Evolutionary conservation across 2,113 vertebrate genomes (phyloP).

Genomic region (Plectropomus leopardus): DNA sequence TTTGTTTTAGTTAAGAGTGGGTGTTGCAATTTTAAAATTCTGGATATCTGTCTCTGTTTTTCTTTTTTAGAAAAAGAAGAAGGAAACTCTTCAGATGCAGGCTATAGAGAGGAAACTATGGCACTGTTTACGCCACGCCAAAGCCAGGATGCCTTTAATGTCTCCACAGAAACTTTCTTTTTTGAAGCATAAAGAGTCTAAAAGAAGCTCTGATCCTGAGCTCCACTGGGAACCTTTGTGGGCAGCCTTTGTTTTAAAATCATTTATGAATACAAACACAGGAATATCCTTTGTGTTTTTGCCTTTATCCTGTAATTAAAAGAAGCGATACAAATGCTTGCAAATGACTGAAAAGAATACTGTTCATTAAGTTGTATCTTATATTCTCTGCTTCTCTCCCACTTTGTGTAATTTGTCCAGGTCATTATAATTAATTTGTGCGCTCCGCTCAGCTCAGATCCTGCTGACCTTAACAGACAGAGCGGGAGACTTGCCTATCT

Average conservation of each 20-base stretch:
- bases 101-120: background rate
- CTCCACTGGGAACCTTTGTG: conserved; percentile 15
- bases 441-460: conserved; percentile 36
- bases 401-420: conserved; percentile 20
- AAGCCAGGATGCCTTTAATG: conserved; percentile 21
- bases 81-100: conserved; percentile 14
- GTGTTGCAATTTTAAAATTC: conserved; percentile 10
- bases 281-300: background rate
- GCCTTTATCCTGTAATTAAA: background rate
- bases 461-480: conserved; percentile 51
- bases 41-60: background rate
- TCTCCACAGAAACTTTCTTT: background rate
- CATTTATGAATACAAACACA: conserved; percentile 11
- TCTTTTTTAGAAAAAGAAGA: background rate
- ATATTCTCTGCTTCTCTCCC: background rate
- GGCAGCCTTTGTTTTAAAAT: conserved; percentile 15
- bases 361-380: background rate
- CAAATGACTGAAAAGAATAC: background rate
- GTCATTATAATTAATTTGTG: conserved; percentile 26
- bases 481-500: conserved; percentile 26
- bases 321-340: background rate
- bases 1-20: conserved; percentile 14
- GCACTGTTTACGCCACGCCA: conserved; percentile 9
- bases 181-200: background rate
- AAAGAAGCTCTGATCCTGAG: background rate